phyloP scores from a whole-genome alignment of 1,140 invertebrate genomes.

The Panagrolaimus sp. region DNA sequence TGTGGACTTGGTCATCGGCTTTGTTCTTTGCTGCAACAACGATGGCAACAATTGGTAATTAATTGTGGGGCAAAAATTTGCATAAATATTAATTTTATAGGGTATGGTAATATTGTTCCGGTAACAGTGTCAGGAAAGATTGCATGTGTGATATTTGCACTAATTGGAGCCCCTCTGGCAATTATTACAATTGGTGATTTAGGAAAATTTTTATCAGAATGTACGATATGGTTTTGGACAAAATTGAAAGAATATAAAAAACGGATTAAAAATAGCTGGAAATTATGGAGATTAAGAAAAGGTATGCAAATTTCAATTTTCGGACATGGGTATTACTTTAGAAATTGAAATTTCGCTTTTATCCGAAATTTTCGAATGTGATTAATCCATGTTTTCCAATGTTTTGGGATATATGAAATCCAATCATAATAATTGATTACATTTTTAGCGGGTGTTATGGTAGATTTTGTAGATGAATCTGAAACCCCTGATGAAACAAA shows the following conservation, averaged over 20 bases:
- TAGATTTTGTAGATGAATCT: neutral
- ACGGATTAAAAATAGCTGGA: slow-evolving; percentile 26
- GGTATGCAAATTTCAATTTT: too few relatives aligned
- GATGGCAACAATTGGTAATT: slow-evolving; percentile 57
- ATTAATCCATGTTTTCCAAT: too few relatives aligned
- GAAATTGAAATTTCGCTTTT: too few relatives aligned
- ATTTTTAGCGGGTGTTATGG: neutral
- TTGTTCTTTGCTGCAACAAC: slow-evolving; percentile 58
- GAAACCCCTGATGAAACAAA: slow-evolving; percentile 19
- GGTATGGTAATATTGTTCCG: slow-evolving; percentile 82
- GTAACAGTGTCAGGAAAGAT: slow-evolving; percentile 76
- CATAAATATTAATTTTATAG: neutral
- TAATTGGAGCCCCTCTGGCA: slow-evolving; percentile 73
- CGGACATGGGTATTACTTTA: too few relatives aligned
- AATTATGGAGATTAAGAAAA: slow-evolving; percentile 20
- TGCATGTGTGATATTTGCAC: slow-evolving; percentile 77
- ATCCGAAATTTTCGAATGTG: too few relatives aligned
- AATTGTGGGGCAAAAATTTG: neutral
- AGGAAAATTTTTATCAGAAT: slow-evolving; percentile 59
- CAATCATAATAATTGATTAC: too few relatives aligned
- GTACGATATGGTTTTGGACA: slow-evolving; percentile 57
- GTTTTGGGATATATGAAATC: too few relatives aligned
- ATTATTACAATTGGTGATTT: slow-evolving; percentile 63
- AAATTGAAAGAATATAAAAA: slow-evolving; percentile 13
- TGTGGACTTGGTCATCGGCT: slow-evolving; percentile 56